Base-by-base conservation (phyloP, 1,140 invertebrate genomes). In the Marisa cornuarietis region DNA sequence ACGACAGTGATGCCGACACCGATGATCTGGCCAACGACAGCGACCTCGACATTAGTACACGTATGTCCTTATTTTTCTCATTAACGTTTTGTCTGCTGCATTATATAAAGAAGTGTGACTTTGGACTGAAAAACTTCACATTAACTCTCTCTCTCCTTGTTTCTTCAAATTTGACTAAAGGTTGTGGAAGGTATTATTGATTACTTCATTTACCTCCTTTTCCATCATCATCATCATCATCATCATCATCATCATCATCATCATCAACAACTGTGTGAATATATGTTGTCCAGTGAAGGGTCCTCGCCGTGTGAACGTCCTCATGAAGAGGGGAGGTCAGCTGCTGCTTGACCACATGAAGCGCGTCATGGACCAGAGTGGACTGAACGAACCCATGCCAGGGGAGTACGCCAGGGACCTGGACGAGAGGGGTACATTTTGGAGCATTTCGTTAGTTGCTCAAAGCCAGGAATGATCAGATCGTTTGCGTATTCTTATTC, bases 11-110 rank as follows among this genome's bases (percentile, higher is more conserved):
- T 77, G 88, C 83, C 14, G 81, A 88, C 72, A 90, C 88, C 14
- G 89, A 90, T 82, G 88, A 90, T 42, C 81, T 91, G 22, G 90
- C 90, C 22, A 78, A 89, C 65, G 90, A 90, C 72, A 89, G 88
- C 69, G 90, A 91, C 80, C 80, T 91, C n/a, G 90, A 91, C 79
- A 82, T 88, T 54, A 80, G 82, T 14, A 89, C 89, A 69, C 81
- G 90, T 91, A 83, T 85, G 88, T 86, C 5, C n/a, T 73, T 20
- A 16, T 16, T 63, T 71, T 58, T 58, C 16, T 11, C 75, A 26
- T 73, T 51, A 42, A 42, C 5, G 31, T n/a, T n/a, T n/a, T n/a
- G n/a, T n/a, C n/a, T n/a, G n/a, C n/a, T n/a, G n/a, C n/a, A n/a
- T n/a, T n/a, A n/a, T n/a, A n/a, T n/a, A n/a, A n/a, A n/a, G n/a